Conservation (phyloP, 2,113 vertebrate genomes). For the Hymenochirus boettgeri region DNA sequence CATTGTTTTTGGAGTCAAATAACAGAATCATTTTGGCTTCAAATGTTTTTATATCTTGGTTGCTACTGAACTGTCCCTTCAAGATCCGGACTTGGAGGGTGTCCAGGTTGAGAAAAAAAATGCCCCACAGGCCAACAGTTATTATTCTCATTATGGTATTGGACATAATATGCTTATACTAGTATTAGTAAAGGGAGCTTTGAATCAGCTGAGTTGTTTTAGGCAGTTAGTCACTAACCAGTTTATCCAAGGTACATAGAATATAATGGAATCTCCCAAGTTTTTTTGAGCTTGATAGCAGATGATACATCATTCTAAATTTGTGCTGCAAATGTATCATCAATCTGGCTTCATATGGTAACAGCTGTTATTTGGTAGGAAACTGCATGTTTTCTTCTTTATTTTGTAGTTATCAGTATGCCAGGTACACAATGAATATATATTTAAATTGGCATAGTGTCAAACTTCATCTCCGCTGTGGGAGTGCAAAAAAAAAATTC, state of each 20-base stretch:
- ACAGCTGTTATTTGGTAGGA: slow-evolving; percentile 1
- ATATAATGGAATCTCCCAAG: background rate
- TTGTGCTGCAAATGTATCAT: background rate
- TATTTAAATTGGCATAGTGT: background rate
- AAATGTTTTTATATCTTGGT: too few species aligned
- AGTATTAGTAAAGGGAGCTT: too few species aligned
- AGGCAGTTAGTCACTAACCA: too few species aligned
- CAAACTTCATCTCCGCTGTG: background rate
- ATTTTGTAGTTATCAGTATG: background rate
- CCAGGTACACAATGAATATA: background rate
- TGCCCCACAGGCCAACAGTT: too few species aligned
- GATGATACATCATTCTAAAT: slow-evolving; percentile 2
- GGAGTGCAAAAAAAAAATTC: background rate
- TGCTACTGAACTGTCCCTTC: too few species aligned
- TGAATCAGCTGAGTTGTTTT: too few species aligned
- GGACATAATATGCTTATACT: too few species aligned
- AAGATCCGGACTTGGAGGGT: too few species aligned
- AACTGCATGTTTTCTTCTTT: background rate
- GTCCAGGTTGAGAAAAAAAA: too few species aligned
- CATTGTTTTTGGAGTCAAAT: too few species aligned
- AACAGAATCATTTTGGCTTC: too few species aligned
- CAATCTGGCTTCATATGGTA: background rate
- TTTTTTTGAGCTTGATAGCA: background rate
- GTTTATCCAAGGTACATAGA: background rate
- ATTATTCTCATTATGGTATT: too few species aligned